Percentiles rank a stretch among this genome's conserved stretches.
Evolutionary conservation across 2,113 vertebrate genomes (phyloP).

Genomic region (Tinamus guttatus): DNA sequence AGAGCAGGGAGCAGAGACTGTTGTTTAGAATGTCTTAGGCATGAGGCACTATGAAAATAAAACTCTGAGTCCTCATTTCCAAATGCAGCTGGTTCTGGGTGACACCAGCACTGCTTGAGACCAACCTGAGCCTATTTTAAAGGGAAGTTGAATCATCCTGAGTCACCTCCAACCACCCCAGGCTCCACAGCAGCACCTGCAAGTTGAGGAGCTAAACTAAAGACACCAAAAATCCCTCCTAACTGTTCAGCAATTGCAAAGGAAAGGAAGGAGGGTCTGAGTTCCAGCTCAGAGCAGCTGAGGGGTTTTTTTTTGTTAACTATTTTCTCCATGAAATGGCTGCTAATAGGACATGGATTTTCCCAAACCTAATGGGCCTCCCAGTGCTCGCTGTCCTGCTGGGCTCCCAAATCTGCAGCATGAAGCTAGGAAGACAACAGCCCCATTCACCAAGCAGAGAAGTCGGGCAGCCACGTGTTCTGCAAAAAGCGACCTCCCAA

Average conservation of each 20-base stretch:
- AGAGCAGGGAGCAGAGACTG: background rate
- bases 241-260: background rate
- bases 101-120: background rate
- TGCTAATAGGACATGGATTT: slow-evolving; percentile 63
- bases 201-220: background rate
- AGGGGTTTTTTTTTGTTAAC: slow-evolving; percentile 19
- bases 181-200: background rate
- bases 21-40: background rate
- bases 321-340: slow-evolving; percentile 14
- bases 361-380: slow-evolving; percentile 68
- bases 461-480: background rate
- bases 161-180: background rate
- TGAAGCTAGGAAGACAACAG: slow-evolving; percentile 43
- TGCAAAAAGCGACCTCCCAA: background rate
- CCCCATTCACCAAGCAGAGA: slow-evolving; percentile 33
- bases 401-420: slow-evolving; percentile 53
- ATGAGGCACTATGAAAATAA: too few species aligned
- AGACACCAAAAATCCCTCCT: background rate
- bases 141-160: background rate
- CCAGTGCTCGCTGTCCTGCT: slow-evolving; percentile 41
- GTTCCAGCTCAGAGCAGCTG: slow-evolving; percentile 32
- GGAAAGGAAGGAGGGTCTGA: background rate
- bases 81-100: background rate
- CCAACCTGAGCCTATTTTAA: background rate
- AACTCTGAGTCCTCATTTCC: background rate